phyloP scores from a whole-genome alignment of 2,113 vertebrate genomes.

The Zapornia atra region DNA sequence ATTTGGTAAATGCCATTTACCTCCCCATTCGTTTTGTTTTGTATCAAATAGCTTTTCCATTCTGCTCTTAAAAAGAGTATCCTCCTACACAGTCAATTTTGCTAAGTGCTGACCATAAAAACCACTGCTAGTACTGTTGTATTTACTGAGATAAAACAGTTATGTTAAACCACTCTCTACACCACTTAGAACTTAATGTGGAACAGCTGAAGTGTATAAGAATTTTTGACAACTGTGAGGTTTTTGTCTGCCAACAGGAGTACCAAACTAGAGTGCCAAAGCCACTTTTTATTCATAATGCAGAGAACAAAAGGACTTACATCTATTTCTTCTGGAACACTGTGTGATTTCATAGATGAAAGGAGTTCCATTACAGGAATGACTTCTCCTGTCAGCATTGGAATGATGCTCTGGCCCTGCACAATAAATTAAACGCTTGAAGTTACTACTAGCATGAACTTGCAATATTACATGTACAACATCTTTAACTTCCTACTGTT shows the following conservation, averaged over 20 bases:
- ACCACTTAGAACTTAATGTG: neutral
- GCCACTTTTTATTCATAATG: neutral
- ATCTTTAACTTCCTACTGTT: neutral
- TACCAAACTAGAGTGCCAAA: neutral
- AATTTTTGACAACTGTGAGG: neutral
- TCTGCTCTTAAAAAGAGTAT: neutral
- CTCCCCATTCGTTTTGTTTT: neutral
- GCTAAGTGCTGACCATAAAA: neutral
- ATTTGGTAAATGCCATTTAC: neutral
- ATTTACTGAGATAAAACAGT: neutral
- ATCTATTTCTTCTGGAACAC: constrained; percentile 91
- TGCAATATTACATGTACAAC: neutral
- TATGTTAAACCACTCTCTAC: neutral
- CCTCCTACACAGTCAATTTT: neutral
- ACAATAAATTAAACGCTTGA: constrained; percentile 22
- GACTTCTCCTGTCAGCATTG: constrained; percentile 92
- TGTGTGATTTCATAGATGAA: constrained; percentile 95
- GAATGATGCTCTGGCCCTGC: constrained; percentile 94
- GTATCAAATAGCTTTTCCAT: neutral
- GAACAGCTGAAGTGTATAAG: neutral
- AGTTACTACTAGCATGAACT: neutral
- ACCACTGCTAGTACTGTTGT: neutral
- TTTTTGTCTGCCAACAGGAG: neutral
- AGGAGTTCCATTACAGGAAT: constrained; percentile 95
- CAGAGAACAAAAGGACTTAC: constrained; percentile 75